phyloP scores from a whole-genome alignment of 2,113 vertebrate genomes.

The Paradisaea rubra region DNA sequence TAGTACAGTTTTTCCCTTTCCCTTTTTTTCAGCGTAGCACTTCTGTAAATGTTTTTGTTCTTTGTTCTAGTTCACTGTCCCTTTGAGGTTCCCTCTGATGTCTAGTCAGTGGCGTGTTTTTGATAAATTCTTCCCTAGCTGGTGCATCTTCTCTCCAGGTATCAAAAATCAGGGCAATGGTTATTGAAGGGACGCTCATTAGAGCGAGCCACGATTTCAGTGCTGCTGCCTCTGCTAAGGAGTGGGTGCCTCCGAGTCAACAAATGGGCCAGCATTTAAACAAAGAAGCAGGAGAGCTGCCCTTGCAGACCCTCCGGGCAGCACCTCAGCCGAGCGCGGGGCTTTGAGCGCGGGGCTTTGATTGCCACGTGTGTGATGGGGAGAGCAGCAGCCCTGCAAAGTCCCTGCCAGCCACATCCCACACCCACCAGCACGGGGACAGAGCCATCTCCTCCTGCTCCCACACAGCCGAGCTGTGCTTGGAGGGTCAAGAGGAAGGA shows the following conservation, averaged over 20 bases:
- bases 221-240: constrained; percentile 19
- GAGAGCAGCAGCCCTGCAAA: neutral
- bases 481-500: neutral
- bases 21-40: constrained; percentile 57
- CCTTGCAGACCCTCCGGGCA: neutral
- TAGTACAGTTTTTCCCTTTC: constrained; percentile 55
- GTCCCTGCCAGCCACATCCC: neutral
- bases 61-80: constrained; percentile 72
- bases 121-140: constrained; percentile 67
- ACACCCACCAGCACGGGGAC: neutral
- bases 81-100: constrained; percentile 75
- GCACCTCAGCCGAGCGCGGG: neutral
- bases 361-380: neutral
- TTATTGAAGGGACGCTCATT: constrained; percentile 72
- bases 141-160: constrained; percentile 74
- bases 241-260: constrained; percentile 65
- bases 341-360: constrained; percentile 21
- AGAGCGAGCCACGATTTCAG: constrained; percentile 39
- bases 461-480: neutral
- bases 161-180: constrained; percentile 71
- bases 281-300: constrained; percentile 65
- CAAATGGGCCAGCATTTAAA: constrained; percentile 69
- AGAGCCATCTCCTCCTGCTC: rapidly evolving
- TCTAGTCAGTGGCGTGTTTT: constrained; percentile 70
- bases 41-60: constrained; percentile 76